Base-by-base conservation (phyloP, 2,888 invertebrate species). In the Nomada ferruginata region DNA sequence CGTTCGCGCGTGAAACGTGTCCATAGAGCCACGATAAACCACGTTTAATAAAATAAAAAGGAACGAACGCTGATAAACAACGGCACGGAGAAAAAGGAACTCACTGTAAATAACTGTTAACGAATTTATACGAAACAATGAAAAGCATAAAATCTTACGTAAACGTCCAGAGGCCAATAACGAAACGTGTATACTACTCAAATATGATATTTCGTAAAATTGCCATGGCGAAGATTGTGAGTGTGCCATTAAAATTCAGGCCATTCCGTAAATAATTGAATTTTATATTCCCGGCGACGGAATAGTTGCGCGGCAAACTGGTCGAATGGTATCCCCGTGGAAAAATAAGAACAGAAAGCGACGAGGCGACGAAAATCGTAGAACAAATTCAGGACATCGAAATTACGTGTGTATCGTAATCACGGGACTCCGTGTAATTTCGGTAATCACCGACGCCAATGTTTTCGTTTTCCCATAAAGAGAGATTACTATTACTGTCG, bases 1-100 rank as follows among this genome's bases (percentile, higher is more conserved):
- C 79, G 73, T 18, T 64, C 70, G 70, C 79, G 65, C 74, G 61
- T 70, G 55, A 79, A 79, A 65, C 53, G 20, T 29, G 68, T 72
- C 66, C 52, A n/a, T 26, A 59, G n/a, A 47, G 59, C 47, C 26
- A 26, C 47, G 73, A 71, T 71, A 79, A 66, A 18, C 69, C n/a
- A 7, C 23, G 18, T 57, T 57, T 79, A 79, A 75, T 72, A 61
- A 76, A 72, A 80, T 63, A 79, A 36, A 36, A 36, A 71, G 71
- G 65, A 5, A 5, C 65, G 15, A 9, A n/a, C 13, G 15, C 42
- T 36, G 20, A n/a, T 26, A 29, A 29, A 53, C 20, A 36, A 55
- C 15, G 9, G 23, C 36, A 20, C 53, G 0, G 47, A 47, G 47
- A 7, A 36, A 36, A 36, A 36, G 36, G 36, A 7, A 7, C 7